Evolutionary conservation across 2,888 invertebrate genomes (phyloP).

Genomic region (Polia nebulosa): DNA sequence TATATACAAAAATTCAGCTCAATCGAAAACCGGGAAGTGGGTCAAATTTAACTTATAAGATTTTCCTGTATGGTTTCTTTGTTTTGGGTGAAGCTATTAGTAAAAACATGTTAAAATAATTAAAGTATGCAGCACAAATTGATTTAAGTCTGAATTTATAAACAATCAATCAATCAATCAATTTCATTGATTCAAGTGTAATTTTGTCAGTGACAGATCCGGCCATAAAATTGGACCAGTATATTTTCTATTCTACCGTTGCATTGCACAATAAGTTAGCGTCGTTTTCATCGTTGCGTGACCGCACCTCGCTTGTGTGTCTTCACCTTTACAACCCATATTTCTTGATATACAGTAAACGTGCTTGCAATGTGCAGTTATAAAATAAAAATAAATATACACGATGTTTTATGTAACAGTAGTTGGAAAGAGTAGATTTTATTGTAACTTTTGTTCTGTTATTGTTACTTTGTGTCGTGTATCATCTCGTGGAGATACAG

Average conservation of each 20-base stretch:
- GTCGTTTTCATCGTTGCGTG: constrained; percentile 28
- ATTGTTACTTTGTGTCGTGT: constrained; percentile 4
- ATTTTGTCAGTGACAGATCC: no score
- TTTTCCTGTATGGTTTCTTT: no score
- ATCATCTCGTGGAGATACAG: background rate
- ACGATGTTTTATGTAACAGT: constrained; percentile 34
- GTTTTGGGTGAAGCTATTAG: no score
- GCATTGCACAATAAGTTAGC: background rate
- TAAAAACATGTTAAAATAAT: no score
- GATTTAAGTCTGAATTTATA: no score
- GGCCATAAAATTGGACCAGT: background rate
- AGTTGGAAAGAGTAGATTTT: constrained; percentile 21
- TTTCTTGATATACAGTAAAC: constrained; percentile 62
- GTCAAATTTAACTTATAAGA: no score
- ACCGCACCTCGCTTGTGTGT: constrained; percentile 24
- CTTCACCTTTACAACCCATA: constrained; percentile 33
- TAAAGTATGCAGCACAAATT: no score
- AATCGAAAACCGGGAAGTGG: no score
- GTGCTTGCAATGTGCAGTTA: constrained; percentile 46
- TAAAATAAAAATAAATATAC: constrained; percentile 51
- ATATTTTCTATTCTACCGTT: background rate
- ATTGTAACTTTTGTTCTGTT: constrained; percentile 31
- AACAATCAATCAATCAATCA: no score
- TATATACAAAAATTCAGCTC: no score
- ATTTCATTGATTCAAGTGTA: no score